Evolutionary conservation across 2,113 vertebrate genomes (phyloP), one percentile per base, ranked within the genome.

Genomic region (Canis aureus): DNA sequence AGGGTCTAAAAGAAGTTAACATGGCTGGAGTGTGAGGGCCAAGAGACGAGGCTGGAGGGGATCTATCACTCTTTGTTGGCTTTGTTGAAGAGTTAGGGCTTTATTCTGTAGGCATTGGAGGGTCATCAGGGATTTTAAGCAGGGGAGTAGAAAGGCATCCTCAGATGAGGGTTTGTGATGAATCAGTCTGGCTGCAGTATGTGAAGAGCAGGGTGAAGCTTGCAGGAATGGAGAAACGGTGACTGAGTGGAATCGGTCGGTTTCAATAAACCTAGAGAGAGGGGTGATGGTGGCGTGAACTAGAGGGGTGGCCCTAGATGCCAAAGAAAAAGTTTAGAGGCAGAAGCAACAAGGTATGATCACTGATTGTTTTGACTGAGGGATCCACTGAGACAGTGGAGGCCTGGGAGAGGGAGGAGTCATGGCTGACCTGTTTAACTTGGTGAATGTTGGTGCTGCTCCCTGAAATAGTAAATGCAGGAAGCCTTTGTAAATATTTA

Each of bases 401-500:
- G 11, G 27, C 15, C 8, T 67, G 59, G 51, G 78, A 60, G 10
- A 89, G 71, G 55, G 74, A 29, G 64, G 76, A 59, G 29, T 94
- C 51, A 66, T 43, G 49, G 32, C 20, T 67, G 66, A 25, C 35
- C 73, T 83, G 27, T 35, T 74, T 66, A 82, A 57, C 27, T 57
- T 59, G 32, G 27, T 82, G 32, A 66, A 32, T 80, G 29, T 51
- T 59, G 29, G 57, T 59, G 29, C 11, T 57, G 3, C 43, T 79
- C 55, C 55, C 27, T 94, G 20, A 57, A 60, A 35, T 25, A 15
- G 53, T 51, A 91, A 59, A 53, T 49, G 73, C 35, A 60, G 74
- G 86, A 60, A 49, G 22, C 64, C 79, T 88, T 83, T 85, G 79
- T 80, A 80, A 95, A 80, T 84, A 66, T 80, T 66, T 73, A 71